A percentile compares a stretch with the other conserved stretches of the same genome.
These are phyloP conservation scores for Phania funesta DNA, from an alignment of 2,888 invertebrate genomes.

Conservation along the genomic window DNA sequence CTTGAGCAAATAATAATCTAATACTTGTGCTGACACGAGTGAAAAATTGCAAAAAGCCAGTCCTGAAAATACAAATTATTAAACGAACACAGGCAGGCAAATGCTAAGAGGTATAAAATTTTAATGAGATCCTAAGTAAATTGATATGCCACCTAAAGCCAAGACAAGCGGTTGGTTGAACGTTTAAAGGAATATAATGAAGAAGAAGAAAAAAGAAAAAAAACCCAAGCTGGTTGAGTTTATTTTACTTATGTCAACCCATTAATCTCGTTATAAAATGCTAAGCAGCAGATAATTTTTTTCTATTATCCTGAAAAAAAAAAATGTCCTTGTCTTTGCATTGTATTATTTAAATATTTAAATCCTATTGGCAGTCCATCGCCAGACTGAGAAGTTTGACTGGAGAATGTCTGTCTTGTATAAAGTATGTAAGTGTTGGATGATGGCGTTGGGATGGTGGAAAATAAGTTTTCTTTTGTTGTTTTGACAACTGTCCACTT, in stretches of 20 bases:
- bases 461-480: conserved; percentile 38
- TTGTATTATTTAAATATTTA: conserved; percentile 24
- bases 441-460: conserved; percentile 29
- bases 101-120: conserved; percentile 65
- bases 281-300: conserved; percentile 62
- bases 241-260: conserved; percentile 62
- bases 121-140: conserved; percentile 70
- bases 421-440: neutral
- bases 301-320: neutral
- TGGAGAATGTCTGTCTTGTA: neutral
- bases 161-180: conserved; percentile 56
- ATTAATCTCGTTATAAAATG: conserved; percentile 68
- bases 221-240: conserved; percentile 17
- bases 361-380: conserved; percentile 57
- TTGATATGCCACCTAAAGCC: conserved; percentile 68
- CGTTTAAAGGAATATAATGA: conserved; percentile 11
- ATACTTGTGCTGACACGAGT: conserved; percentile 23
- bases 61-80: conserved; percentile 1
- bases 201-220: neutral
- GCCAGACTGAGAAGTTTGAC: conserved; percentile 12
- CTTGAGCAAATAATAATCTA: conserved; percentile 51
- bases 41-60: conserved; percentile 11
- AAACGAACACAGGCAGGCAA: conserved; percentile 22
- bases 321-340: conserved; percentile 10
- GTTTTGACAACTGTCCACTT: conserved; percentile 62